Evolutionary conservation across 2,888 invertebrate genomes (phyloP).

Genomic region (Idaea straminata): DNA sequence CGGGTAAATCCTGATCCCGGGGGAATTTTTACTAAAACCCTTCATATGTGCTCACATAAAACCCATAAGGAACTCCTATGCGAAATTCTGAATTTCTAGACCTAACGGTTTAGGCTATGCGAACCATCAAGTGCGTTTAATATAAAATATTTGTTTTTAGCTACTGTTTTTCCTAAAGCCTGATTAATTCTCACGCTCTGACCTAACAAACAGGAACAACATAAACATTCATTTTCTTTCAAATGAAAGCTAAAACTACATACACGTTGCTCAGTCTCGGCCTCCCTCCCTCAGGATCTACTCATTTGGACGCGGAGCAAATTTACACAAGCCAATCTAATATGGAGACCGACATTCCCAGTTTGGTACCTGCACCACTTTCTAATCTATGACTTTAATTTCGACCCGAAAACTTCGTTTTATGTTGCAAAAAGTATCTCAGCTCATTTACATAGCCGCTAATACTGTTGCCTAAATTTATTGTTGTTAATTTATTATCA

Average conservation of each 20-base stretch:
- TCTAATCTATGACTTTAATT: conserved; percentile 62
- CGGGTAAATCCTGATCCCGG: too few relatives aligned
- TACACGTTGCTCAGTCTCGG: conserved; percentile 28
- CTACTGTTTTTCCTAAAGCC: neutral
- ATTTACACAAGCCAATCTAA: conserved; percentile 71
- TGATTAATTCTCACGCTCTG: neutral
- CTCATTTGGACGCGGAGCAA: conserved; percentile 67
- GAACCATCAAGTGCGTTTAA: too few relatives aligned
- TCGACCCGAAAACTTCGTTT: conserved; percentile 35
- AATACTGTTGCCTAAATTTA: conserved; percentile 17
- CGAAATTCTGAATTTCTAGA: too few relatives aligned
- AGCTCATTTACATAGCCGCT: conserved; percentile 16
- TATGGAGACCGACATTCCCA: conserved; percentile 44
- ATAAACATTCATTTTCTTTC: conserved; percentile 44
- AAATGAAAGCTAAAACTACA: conserved; percentile 55
- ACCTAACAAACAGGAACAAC: conserved; percentile 23
- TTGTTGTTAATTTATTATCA: conserved; percentile 3
- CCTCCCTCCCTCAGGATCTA: conserved; percentile 53
- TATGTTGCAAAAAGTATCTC: conserved; percentile 6
- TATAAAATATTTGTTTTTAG: neutral
- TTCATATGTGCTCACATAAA: too few relatives aligned
- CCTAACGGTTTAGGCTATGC: too few relatives aligned
- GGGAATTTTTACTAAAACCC: too few relatives aligned
- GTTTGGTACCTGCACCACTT: conserved; percentile 42
- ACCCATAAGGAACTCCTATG: too few relatives aligned